Percentiles rank a stretch among this genome's conserved stretches.
Evolutionary conservation across 2,888 invertebrate genomes (phyloP).

Genomic region (Drosophila pseudotalamancana): DNA sequence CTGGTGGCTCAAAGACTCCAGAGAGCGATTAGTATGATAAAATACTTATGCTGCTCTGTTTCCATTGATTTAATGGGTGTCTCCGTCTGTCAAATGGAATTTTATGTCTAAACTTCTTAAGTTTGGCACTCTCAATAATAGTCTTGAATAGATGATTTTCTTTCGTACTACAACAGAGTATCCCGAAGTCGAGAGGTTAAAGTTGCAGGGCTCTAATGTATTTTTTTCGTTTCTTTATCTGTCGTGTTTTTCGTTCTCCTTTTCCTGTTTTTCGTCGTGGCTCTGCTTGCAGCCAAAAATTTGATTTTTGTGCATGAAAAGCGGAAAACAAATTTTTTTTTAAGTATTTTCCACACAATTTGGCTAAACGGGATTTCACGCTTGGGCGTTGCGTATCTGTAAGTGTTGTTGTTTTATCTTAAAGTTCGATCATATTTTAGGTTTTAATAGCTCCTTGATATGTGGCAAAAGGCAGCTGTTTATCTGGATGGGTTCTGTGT

Average conservation of each 20-base stretch:
- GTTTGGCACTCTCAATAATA: neutral
- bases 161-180: constrained; percentile 8
- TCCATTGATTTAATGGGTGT: neutral
- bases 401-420: constrained; percentile 32
- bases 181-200: neutral
- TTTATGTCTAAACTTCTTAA: neutral
- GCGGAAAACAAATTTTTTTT: constrained; percentile 61
- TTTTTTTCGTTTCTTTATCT: constrained; percentile 11
- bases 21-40: constrained; percentile 81
- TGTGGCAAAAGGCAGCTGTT: constrained; percentile 39
- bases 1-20: constrained; percentile 46
- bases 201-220: neutral
- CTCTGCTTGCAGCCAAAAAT: constrained; percentile 27
- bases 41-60: constrained; percentile 59
- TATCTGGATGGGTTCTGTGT: constrained; percentile 16
- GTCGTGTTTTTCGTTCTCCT: constrained; percentile 18
- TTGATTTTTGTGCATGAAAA: constrained; percentile 40
- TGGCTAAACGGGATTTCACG: constrained; percentile 79
- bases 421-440: constrained; percentile 72
- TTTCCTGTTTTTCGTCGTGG: constrained; percentile 37
- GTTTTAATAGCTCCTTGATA: constrained; percentile 72
- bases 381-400: constrained; percentile 27
- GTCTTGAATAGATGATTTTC: no score
- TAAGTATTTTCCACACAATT: constrained; percentile 78
- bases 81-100: neutral